These are phyloP conservation scores for Oscheius sp. DNA, from an alignment of 2,888 invertebrate species.

Conservation along the genomic window DNA sequence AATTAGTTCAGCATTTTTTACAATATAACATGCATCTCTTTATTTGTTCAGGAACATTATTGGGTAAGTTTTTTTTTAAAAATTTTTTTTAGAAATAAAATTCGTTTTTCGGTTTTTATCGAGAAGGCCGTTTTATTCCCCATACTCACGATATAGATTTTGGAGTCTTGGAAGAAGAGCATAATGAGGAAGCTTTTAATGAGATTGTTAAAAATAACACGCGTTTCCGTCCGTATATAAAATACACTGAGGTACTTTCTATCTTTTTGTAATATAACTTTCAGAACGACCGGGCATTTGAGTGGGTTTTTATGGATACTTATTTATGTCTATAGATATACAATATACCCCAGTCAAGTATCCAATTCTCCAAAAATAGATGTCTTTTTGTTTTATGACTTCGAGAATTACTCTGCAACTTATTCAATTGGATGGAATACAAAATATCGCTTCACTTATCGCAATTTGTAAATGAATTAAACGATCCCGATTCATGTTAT, in stretches of 20 bases:
- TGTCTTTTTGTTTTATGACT: not conserved
- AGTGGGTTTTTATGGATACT: no score
- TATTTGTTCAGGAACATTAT: not conserved
- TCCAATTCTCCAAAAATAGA: not conserved
- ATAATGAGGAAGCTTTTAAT: not conserved
- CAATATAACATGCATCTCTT: not conserved
- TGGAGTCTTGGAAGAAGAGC: slow-evolving; percentile 30
- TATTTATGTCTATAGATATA: no score
- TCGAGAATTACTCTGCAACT: not conserved
- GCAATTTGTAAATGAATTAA: not conserved
- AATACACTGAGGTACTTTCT: not conserved
- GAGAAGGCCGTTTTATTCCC: slow-evolving; percentile 39
- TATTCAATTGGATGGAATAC: not conserved
- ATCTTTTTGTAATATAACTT: no score
- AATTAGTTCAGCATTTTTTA: not conserved
- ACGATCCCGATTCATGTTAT: not conserved
- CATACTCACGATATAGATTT: slow-evolving; percentile 39
- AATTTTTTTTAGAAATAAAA: not conserved
- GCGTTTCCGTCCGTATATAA: not conserved
- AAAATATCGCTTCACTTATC: not conserved
- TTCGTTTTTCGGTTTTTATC: slow-evolving; percentile 30
- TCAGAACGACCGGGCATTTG: no score
- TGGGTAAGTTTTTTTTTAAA: not conserved
- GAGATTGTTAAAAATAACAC: not conserved
- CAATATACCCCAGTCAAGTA: not conserved